Percentiles rank a stretch among this genome's conserved stretches.
phyloP scores from a whole-genome alignment of 2,113 vertebrate species.

The Xiphorhynchus elegans region DNA sequence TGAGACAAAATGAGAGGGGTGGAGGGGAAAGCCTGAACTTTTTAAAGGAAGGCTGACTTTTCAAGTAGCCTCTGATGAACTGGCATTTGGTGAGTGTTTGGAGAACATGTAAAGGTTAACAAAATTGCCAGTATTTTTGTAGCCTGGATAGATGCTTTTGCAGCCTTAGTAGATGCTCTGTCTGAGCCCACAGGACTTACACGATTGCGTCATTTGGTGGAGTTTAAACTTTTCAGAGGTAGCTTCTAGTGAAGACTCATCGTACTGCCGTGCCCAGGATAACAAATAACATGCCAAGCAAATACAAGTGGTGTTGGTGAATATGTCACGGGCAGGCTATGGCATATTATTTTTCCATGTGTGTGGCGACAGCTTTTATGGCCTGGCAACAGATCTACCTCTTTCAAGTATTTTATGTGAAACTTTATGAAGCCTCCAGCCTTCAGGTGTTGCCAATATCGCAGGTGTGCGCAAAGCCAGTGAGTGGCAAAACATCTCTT shows the following conservation, averaged over 20 bases:
- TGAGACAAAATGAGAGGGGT: neutral
- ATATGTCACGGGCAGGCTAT: neutral
- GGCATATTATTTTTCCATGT: constrained; percentile 1
- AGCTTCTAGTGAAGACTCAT: neutral
- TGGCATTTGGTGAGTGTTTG: neutral
- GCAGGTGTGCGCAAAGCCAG: neutral
- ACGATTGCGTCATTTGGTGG: fast-evolving
- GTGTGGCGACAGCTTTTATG: constrained; percentile 25
- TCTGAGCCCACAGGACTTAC: neutral
- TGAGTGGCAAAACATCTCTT: neutral
- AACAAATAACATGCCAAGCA: neutral
- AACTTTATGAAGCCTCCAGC: neutral
- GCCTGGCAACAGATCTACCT: constrained; percentile 17
- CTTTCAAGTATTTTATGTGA: constrained; percentile 8
- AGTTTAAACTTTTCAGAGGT: neutral
- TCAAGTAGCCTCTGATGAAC: neutral
- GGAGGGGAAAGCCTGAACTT: fast-evolving
- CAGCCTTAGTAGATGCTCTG: neutral
- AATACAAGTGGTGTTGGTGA: neutral
- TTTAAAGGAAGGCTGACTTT: neutral
- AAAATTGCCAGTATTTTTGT: neutral
- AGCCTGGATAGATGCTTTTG: neutral
- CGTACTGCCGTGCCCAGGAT: fast-evolving
- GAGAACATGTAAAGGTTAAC: neutral
- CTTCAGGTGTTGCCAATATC: neutral